Conservation (phyloP, 2,113 vertebrate genomes). For the Carollia perspicillata region DNA sequence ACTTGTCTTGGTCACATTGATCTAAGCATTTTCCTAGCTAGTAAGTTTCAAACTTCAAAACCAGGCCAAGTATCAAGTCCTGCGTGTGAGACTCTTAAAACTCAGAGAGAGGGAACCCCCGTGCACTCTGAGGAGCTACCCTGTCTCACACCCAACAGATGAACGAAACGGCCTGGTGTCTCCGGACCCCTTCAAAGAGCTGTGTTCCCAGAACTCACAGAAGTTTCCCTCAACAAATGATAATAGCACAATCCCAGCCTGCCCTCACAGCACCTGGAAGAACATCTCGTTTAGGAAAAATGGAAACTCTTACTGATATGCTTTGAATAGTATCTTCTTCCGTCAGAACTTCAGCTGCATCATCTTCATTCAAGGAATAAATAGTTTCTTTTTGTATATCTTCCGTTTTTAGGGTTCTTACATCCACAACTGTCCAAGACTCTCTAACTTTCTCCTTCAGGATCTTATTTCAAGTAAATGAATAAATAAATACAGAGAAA, state of each 20-base stretch:
- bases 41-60: background rate
- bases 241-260: background rate
- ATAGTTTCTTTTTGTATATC: conserved; percentile 91
- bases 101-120: background rate
- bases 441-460: conserved; percentile 90
- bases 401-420: conserved; percentile 86
- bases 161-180: background rate
- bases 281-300: background rate
- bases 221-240: background rate
- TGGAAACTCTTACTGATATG: conserved; percentile 53
- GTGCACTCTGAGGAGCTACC: background rate
- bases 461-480: conserved; percentile 80
- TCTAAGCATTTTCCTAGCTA: background rate
- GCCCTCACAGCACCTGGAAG: background rate
- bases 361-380: conserved; percentile 94
- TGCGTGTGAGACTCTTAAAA: background rate
- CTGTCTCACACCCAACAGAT: background rate
- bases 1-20: background rate
- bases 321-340: conserved; percentile 93
- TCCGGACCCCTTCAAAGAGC: background rate
- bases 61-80: background rate
- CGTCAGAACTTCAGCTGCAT: conserved; percentile 91
- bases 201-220: background rate
- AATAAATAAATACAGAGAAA: conserved; percentile 1
- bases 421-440: conserved; percentile 89